phyloP scores from a whole-genome alignment of 1,140 invertebrate species.

The Calycopis cecrops region DNA sequence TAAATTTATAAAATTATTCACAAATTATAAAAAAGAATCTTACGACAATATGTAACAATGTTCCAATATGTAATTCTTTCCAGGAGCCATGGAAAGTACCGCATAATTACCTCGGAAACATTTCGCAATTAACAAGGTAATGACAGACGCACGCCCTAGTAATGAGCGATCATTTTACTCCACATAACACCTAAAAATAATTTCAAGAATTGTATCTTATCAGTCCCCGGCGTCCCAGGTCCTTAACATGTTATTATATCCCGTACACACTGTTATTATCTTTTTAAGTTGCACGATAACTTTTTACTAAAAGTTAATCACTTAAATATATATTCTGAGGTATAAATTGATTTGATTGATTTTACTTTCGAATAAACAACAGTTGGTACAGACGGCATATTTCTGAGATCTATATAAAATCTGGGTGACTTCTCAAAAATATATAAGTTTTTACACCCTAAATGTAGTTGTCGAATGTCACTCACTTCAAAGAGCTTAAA shows the following conservation, averaged over 20 bases:
- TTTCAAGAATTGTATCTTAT: conserved; percentile 51
- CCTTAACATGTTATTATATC: conserved; percentile 55
- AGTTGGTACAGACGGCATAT: no score
- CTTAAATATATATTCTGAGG: conserved; percentile 12
- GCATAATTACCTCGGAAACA: conserved; percentile 1
- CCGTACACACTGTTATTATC: conserved; percentile 46
- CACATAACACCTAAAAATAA: conserved; percentile 59
- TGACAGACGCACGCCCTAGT: conserved; percentile 51
- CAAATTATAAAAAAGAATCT: no score
- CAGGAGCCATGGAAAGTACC: background rate
- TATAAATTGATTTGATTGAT: conserved; percentile 15
- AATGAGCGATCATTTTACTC: conserved; percentile 54
- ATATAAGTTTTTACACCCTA: no score
- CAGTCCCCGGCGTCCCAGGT: conserved; percentile 44
- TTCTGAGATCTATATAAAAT: no score
- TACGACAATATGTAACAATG: no score
- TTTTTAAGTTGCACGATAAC: conserved; percentile 16
- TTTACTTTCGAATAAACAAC: background rate
- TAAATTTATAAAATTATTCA: no score
- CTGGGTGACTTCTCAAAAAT: no score
- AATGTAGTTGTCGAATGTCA: no score
- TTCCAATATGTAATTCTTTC: no score
- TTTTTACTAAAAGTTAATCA: conserved; percentile 15
- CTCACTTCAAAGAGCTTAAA: no score
- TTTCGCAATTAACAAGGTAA: conserved; percentile 43